Conservation (phyloP, 2,113 vertebrate species). For the Verasper variegatus region DNA sequence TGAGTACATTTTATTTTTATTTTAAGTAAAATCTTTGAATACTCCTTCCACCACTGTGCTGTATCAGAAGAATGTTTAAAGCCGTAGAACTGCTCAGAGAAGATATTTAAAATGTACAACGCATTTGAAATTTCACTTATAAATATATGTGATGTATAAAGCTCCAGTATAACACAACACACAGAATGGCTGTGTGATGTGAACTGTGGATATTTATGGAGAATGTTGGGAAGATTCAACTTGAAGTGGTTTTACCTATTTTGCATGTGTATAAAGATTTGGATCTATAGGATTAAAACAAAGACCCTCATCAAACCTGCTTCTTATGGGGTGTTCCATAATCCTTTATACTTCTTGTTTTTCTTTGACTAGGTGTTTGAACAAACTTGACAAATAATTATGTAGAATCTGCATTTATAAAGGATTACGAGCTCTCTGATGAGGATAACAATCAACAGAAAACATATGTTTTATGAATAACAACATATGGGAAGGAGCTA, state of each 20-base stretch:
- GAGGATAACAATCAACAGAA: neutral
- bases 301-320: neutral
- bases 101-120: too few species aligned
- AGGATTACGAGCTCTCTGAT: neutral
- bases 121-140: too few species aligned
- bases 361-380: neutral
- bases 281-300: neutral
- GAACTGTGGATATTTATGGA: too few species aligned
- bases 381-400: neutral
- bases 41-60: too few species aligned
- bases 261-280: neutral
- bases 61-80: too few species aligned
- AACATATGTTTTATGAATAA: slow-evolving; percentile 18
- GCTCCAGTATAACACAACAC: too few species aligned
- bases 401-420: neutral
- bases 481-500: slow-evolving; percentile 13
- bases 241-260: neutral
- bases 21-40: too few species aligned
- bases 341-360: neutral
- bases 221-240: neutral
- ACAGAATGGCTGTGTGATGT: too few species aligned
- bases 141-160: too few species aligned
- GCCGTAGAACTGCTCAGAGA: too few species aligned
- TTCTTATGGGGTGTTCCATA: neutral
- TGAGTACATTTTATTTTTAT: too few species aligned